Evolutionary conservation across 2,888 invertebrate genomes (phyloP), one percentile per base, ranked within the genome.

Genomic region (Xanthorhoe designata): DNA sequence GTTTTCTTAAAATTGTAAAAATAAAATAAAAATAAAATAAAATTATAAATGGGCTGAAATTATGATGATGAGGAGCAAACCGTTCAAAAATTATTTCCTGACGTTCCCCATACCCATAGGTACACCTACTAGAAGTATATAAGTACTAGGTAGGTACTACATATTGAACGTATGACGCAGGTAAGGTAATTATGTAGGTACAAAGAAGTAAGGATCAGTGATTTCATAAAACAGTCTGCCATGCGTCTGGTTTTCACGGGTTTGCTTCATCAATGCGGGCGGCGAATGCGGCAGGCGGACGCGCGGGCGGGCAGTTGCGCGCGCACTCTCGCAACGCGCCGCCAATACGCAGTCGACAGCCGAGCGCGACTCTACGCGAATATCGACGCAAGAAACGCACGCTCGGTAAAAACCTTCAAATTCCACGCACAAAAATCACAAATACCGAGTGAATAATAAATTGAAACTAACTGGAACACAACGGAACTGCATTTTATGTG

Each of bases 371-470:
- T 72, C 77, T 72, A 68, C 72, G 77, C 78, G 66, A 80, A 79
- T 87, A 88, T 90, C 85, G 91, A 90, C 87, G 85, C 83, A 79
- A 78, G 73, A 76, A 77, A 78, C 79, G 76, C 76, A 76, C 75
- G 73, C 81, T 79, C 81, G 81, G 51, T 42, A 51, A 18, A 49
- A 13, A 29, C 19, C 47, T 32, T 49, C 15, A 18, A 19, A 45
- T 56, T 42, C 32, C 32, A 6, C 35, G 32, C 24, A 42, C 17
- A 19, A 55, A 64, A 64, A 42, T 42, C 13, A 10, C 13, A 13
- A n/a, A 42, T 29, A 42, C 45, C 7, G 6, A 32, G 32, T 32
- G 32, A 47, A 15, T 52, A 47, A 15, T 52, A 9, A 10, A 3
- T n/a, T 17, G 35, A 50, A 24, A 35, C 24, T 19, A 5, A 45